Base-by-base conservation (phyloP, 2,888 invertebrate genomes). In the Agrochola circellaris region DNA sequence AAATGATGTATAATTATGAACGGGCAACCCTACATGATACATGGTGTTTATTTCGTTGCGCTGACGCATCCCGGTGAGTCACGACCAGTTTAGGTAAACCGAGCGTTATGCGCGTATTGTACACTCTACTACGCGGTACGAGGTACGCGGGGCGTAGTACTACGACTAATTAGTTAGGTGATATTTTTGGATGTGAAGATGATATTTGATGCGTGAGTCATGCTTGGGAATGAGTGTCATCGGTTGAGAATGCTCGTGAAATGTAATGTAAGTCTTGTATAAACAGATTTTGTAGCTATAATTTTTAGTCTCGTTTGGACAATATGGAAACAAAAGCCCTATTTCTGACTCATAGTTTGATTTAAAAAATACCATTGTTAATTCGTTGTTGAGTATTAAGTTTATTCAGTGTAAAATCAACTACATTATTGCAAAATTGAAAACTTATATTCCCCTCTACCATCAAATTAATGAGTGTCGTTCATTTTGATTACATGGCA, bases 11-110 rank as follows among this genome's bases (percentile, higher is more conserved):
- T n/a, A 23, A 56, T 30, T 48, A n/a, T 26, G 9, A 30, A 69
- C 54, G 13, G 77, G 0, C 87, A 87, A 26, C 88, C 88, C 89
- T 88, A 75, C 30, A 58, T 71, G 77, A 83, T 85, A 87, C 83
- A 84, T 77, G 79, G 84, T 91, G 91, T 93, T 93, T 92, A 92
- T 93, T 93, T 93, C 90, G 88, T 90, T 92, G 88, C 89, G 91
- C 90, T 95, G 95, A 95, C 95, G 93, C 95, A 95, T 90, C 92
- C 75, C 82, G 73, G 87, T 95, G 95, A 95, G 86, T 95, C 94
- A 95, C 86, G 84, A 79, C 77, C 88, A 78, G 90, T 90, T 92
- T 92, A 90, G 91, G 92, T 91, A 91, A 92, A 92, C 87, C 83
- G 80, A 79, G 74, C 83, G 72, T 74, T 60, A 72, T 75, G 70